These are phyloP conservation scores for Bellardia pandia DNA, from an alignment of 2,888 invertebrate genomes.

Conservation along the genomic window DNA sequence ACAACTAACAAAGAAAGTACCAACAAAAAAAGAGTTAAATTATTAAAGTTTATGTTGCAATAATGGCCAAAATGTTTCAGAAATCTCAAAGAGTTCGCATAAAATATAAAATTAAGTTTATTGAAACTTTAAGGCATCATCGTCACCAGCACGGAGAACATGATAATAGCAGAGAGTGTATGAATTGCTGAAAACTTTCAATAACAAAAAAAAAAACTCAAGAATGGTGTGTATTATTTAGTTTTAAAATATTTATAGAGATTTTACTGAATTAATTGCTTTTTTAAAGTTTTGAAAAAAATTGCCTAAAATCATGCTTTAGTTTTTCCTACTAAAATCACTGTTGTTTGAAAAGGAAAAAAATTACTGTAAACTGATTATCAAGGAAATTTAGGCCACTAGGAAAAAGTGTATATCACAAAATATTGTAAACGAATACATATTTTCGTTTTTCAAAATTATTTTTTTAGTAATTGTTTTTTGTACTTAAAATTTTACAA, in stretches of 20 bases:
- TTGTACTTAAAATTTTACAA: too few relatives aligned
- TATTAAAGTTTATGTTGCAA: constrained; percentile 40
- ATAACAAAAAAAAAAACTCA: background rate
- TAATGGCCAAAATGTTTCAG: constrained; percentile 55
- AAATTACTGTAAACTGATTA: background rate
- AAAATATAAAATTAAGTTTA: constrained; percentile 51
- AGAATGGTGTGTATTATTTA: constrained; percentile 46
- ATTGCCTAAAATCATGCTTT: background rate
- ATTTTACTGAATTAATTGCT: background rate
- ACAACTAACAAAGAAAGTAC: background rate
- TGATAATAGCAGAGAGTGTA: constrained; percentile 5
- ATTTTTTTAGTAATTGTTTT: too few relatives aligned
- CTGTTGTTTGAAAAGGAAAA: too few relatives aligned
- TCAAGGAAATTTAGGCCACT: too few relatives aligned
- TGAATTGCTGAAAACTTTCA: constrained; percentile 36
- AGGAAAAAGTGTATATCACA: too few relatives aligned
- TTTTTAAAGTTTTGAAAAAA: background rate
- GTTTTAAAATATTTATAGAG: too few relatives aligned
- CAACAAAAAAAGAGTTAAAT: background rate
- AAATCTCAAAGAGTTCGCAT: constrained; percentile 67
- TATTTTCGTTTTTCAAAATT: too few relatives aligned
- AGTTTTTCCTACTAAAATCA: background rate
- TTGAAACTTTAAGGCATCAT: constrained; percentile 41
- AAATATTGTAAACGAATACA: too few relatives aligned
- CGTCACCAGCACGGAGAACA: background rate